Evolutionary conservation across 2,888 invertebrate species (phyloP).

Genomic region (Macrophya alboannulata): DNA sequence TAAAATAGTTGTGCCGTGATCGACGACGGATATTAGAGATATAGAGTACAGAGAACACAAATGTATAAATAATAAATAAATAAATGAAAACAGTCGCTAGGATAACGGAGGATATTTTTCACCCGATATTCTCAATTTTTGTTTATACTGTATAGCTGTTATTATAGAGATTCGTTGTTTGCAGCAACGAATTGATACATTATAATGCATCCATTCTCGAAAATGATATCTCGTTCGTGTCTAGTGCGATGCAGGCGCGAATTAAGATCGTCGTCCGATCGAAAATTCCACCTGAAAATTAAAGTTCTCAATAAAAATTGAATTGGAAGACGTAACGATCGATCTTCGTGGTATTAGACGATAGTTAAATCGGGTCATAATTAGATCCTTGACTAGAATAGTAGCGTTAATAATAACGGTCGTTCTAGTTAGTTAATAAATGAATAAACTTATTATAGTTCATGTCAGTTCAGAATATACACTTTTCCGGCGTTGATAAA

Average conservation of each 20-base stretch:
- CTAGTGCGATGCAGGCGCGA: not conserved
- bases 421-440: not conserved
- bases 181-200: not conserved
- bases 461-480: not conserved
- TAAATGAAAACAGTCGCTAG: not conserved
- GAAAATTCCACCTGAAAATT: not conserved
- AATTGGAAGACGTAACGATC: not conserved
- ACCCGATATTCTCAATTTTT: too few species aligned
- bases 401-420: too few species aligned
- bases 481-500: not conserved
- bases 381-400: too few species aligned
- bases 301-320: not conserved
- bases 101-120: too few species aligned
- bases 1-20: not conserved
- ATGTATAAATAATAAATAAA: not conserved
- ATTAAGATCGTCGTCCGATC: not conserved
- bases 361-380: too few species aligned
- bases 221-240: not conserved
- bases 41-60: not conserved
- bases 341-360: too few species aligned
- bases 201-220: not conserved
- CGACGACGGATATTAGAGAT: not conserved
- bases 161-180: too few species aligned
- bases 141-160: too few species aligned
- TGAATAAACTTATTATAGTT: not conserved